phyloP scores from a whole-genome alignment of 2,888 invertebrate genomes.

The Lithophane leautieri region DNA sequence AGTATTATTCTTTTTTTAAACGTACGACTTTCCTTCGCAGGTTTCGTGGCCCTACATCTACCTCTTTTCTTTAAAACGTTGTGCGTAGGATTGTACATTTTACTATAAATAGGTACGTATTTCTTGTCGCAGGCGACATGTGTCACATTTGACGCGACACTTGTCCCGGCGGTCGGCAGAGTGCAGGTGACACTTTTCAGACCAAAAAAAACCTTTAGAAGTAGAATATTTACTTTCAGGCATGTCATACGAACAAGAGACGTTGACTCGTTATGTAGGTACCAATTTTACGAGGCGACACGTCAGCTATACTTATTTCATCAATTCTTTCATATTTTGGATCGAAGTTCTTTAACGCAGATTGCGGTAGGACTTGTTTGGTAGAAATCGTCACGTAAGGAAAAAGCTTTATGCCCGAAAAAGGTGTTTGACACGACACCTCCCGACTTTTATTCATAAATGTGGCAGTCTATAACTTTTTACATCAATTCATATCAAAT shows the following conservation, averaged over 20 bases:
- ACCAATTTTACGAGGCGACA: not conserved
- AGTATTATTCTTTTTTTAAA: not conserved
- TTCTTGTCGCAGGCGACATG: slow-evolving; percentile 18
- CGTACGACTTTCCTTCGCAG: no score
- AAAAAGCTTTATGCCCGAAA: no score
- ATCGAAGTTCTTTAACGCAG: no score
- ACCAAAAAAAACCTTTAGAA: not conserved
- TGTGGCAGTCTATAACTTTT: no score
- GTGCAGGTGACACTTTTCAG: slow-evolving; percentile 29
- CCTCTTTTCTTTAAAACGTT: slow-evolving; percentile 11
- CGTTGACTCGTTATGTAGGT: not conserved
- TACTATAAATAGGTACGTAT: slow-evolving; percentile 29
- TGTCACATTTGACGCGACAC: slow-evolving; percentile 16
- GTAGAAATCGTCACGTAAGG: no score
- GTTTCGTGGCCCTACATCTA: slow-evolving; percentile 22
- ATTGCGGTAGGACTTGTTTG: no score
- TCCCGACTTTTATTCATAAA: not conserved
- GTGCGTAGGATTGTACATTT: slow-evolving; percentile 32
- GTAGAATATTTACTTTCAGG: slow-evolving; percentile 3
- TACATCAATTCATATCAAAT: not conserved
- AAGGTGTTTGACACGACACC: no score
- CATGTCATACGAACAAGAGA: not conserved
- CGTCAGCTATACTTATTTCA: not conserved
- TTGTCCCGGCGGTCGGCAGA: slow-evolving; percentile 9
- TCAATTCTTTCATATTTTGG: not conserved